Evolutionary conservation across 2,888 invertebrate genomes (phyloP).

Genomic region (Mesochorus sp.): DNA sequence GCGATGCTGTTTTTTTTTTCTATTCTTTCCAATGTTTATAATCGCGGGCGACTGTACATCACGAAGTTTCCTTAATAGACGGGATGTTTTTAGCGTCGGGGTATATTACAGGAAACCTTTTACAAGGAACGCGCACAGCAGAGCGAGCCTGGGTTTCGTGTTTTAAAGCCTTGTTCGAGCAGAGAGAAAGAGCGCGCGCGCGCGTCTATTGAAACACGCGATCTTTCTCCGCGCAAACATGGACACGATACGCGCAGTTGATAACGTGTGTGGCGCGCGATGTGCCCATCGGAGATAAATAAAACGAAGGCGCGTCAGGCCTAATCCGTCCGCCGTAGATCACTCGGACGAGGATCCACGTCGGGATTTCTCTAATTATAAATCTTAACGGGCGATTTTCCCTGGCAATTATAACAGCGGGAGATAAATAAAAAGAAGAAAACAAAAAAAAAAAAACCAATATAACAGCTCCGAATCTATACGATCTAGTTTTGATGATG

Average conservation of each 20-base stretch:
- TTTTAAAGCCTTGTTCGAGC: conserved; percentile 27
- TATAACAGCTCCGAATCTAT: background rate
- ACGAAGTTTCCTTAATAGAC: background rate
- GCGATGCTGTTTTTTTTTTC: too few relatives aligned
- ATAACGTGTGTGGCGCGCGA: too few relatives aligned
- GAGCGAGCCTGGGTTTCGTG: conserved; percentile 10
- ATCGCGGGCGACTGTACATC: conserved; percentile 1
- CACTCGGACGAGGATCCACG: background rate
- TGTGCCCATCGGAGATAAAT: too few relatives aligned
- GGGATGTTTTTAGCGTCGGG: conserved; percentile 13
- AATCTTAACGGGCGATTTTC: too few relatives aligned
- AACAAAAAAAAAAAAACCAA: background rate
- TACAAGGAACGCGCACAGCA: conserved; percentile 8
- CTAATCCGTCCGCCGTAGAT: conserved; percentile 13
- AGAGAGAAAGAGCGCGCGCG: too few relatives aligned
- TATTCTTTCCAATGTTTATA: too few relatives aligned
- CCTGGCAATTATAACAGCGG: too few relatives aligned
- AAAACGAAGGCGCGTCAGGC: too few relatives aligned
- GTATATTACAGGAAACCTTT: background rate
- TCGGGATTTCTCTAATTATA: conserved; percentile 53
- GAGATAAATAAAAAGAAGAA: too few relatives aligned
- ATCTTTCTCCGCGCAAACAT: conserved; percentile 35
- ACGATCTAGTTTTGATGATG: background rate
- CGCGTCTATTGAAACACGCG: conserved; percentile 46
- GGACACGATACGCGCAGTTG: background rate